Evolutionary conservation across 2,113 vertebrate genomes (phyloP), one percentile per base, ranked within the genome.

Genomic region (Trogon surrucura): DNA sequence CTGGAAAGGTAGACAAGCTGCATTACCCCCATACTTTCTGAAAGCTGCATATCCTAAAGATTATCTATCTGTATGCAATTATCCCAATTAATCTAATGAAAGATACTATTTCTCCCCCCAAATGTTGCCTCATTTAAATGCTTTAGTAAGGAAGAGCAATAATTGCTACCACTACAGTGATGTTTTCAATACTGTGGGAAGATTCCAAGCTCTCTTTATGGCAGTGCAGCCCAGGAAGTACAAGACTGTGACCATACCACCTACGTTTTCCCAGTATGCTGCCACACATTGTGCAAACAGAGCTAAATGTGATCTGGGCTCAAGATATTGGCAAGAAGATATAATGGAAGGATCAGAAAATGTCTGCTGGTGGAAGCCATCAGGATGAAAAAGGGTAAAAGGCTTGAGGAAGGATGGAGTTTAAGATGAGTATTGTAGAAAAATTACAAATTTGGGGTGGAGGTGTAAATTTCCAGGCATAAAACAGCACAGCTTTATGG

Each of bases 1-100:
- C 16, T 65, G 69, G 27, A 67, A 91, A 67, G 3, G 48, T 14
- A 57, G 32, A n/a, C 0, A 2, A 65, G 6, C 29, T 66, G 23
- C 38, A 41, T 9, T 50, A 53, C n/a, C 54, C 5, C 5, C 50
- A 44, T 0, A 0, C 2, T 50, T 64, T 57, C 18, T 80, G 62
- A 47, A 80, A 73, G 67, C 53, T 62, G 50, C 41, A 50, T 60
- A 71, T 9, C 36, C 80, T 36, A 13, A 69, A 80, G 67, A 1
- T 36, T 61, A 26, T 3, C 50, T 61, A 23, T 41, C 23, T 80
- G 19, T 7, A 18, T 9, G 18, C 38, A 53, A 6, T 30, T 56
- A 15, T 13, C 61, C 29, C 56, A 29, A 22, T 7, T 23, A 41
- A 71, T 44, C 30, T 17, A 26, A 34, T 3, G 38, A 41, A 70